Base-by-base conservation (phyloP, 1,140 invertebrate species). In the Drosophila arawakana region DNA sequence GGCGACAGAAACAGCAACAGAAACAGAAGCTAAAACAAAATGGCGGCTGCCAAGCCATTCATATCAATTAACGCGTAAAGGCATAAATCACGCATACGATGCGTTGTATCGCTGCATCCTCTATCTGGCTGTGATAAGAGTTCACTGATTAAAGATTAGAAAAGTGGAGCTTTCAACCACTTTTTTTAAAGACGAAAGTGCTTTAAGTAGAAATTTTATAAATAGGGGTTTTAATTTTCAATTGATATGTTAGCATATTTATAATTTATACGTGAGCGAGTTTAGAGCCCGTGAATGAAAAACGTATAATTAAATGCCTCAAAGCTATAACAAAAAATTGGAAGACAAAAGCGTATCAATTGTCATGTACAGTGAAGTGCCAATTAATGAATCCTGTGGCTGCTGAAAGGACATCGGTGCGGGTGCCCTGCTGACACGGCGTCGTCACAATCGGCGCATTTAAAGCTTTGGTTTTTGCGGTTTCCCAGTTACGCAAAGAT, bases 391-490 rank as follows among this genome's bases (percentile, higher is more conserved):
- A 73, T 81, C 70, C 61, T 55, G 61, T 30, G n/a, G 44, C 35
- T 46, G 35, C 9, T 7, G 13, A 18, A 21, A 18, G 49, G 44
- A 50, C 52, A 43, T 47, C 49, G 54, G 21, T 69, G 47, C 54
- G 47, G 37, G 8, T 52, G 7, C 7, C 34, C 3, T 46, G 30
- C 58, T 47, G 49, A 47, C 67, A 43, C 10, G 10, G 65, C 65
- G 57, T 62, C 66, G 54, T 72, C 46, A 44, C 55, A 49, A 58
- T 52, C 65, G 30, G 60, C 54, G 65, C 74, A 75, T 83, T 80
- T 81, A 77, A 81, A 81, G 89, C 83, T 91, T 91, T 89, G 89
- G 89, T 91, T 91, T 88, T 85, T 91, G 89, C 80, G 89, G 89
- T 91, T 82, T 18, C 34, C 7, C 11, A 2, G 30, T 13, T 34